Base-by-base conservation (phyloP, 2,888 invertebrate species). In the Agrilus cyanescens region DNA sequence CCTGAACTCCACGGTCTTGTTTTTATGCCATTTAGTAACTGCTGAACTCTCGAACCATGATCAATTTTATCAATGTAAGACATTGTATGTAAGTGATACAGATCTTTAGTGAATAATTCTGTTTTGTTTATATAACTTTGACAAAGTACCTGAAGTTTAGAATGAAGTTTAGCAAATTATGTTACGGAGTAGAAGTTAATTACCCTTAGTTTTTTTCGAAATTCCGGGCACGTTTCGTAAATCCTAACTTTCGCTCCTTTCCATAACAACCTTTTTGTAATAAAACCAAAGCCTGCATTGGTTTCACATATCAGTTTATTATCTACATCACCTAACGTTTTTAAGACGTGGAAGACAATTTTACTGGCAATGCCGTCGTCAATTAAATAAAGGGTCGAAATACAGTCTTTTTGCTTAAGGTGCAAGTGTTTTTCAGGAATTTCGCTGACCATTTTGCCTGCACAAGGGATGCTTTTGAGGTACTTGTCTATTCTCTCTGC, bases 211-310 rank as follows among this genome's bases (percentile, higher is more conserved):
- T 62, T 55, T 1, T 61, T 50, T 42, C 68, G 55, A 59, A 80
- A 80, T 14, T 70, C 58, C 14, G 59, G 57, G 42, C 71, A 66
- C 6, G 63, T 55, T 64, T 85, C 85, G 56, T 75, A 77, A 44
- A 82, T 55, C 45, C 77, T 63, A 12, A 85, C 63, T 7, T 69
- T 65, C 18, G 74, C 62, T 13, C 69, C 70, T 51, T 50, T 49
- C 6, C 71, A 57, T 4, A 84, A 60, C 29, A 85, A 57, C 51
- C 78, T 69, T 49, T 69, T 60, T 2, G 80, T 78, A 38, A 85
- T 60, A 14, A 77, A 61, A 0, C 85, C 82, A 33, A 77, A 64
- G 0, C 85, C 85, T 1, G 85, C 79, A 65, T 80, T 81, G 0
- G 80, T 68, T 67, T 85, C 85, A n/a, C 79, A 63, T 12, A 80